Percentiles rank a stretch among this genome's conserved stretches.
phyloP scores from a whole-genome alignment of 1,140 invertebrate genomes.

The Drosophila cardini region DNA sequence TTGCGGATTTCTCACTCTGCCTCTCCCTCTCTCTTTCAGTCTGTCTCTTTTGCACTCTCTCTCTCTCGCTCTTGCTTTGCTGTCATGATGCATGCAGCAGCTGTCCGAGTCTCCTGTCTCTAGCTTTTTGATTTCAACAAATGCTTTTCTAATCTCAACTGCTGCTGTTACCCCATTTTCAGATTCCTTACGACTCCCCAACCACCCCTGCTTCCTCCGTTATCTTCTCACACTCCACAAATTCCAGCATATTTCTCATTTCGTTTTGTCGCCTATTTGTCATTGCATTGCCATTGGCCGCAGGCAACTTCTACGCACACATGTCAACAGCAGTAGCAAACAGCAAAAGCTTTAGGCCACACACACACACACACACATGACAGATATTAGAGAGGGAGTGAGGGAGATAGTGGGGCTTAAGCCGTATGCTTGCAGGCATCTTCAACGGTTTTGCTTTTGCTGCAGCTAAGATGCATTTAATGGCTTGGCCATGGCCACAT shows the following conservation, averaged over 20 bases:
- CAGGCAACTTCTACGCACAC: slow-evolving; percentile 59
- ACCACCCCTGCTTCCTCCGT: not conserved
- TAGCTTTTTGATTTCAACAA: slow-evolving; percentile 80
- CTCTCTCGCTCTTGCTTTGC: slow-evolving; percentile 4
- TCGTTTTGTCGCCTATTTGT: slow-evolving; percentile 83
- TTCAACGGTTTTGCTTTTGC: slow-evolving; percentile 52
- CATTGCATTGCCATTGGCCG: slow-evolving; percentile 73
- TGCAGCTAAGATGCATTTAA: slow-evolving; percentile 50
- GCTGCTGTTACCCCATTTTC: slow-evolving; percentile 11
- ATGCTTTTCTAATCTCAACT: slow-evolving; percentile 80
- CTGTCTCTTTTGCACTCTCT: too few species aligned
- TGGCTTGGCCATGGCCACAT: slow-evolving; percentile 42
- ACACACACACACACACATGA: not conserved
- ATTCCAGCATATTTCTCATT: slow-evolving; percentile 74
- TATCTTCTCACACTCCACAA: not conserved
- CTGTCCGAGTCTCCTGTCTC: slow-evolving; percentile 41
- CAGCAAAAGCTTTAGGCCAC: slow-evolving; percentile 1
- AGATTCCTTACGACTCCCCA: not conserved
- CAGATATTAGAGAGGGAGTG: not conserved
- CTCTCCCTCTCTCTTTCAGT: too few species aligned
- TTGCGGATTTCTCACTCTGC: not conserved
- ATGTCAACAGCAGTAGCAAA: slow-evolving; percentile 62
- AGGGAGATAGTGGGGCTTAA: not conserved
- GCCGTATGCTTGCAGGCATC: slow-evolving; percentile 50
- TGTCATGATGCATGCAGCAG: slow-evolving; percentile 30